Conservation (phyloP, 1,140 invertebrate genomes). For the Trigoniulus corallinus region DNA sequence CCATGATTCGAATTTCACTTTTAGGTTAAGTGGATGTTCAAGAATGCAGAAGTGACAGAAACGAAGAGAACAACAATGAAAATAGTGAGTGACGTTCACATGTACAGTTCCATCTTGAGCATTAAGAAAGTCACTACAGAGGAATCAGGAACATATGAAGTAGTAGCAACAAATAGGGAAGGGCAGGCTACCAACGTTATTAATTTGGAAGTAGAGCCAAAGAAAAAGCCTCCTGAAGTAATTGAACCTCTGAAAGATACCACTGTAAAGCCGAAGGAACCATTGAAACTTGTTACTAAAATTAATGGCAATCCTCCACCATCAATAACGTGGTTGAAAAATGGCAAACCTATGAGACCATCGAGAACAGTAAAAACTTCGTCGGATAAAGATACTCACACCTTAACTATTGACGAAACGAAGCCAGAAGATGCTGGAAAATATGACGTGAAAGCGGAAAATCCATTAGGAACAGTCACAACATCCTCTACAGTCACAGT, state of each 20-base stretch:
- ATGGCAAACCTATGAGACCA: conserved; percentile 38
- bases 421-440: conserved; percentile 53
- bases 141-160: conserved; percentile 76
- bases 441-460: conserved; percentile 62
- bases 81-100: conserved; percentile 72
- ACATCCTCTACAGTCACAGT: conserved; percentile 57
- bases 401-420: conserved; percentile 48
- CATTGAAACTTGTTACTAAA: conserved; percentile 50
- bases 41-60: conserved; percentile 49
- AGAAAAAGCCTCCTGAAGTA: conserved; percentile 52
- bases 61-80: conserved; percentile 45
- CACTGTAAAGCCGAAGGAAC: conserved; percentile 57
- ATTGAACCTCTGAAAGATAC: conserved; percentile 55
- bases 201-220: conserved; percentile 41
- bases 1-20: background rate
- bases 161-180: conserved; percentile 71
- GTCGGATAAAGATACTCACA: conserved; percentile 45
- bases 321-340: conserved; percentile 58
- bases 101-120: conserved; percentile 63
- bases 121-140: conserved; percentile 54
- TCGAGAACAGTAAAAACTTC: conserved; percentile 30
- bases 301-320: conserved; percentile 65
- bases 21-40: conserved; percentile 56
- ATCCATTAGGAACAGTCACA: conserved; percentile 53
- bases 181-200: conserved; percentile 70